Percentiles rank a stretch among this genome's conserved stretches.
Conservation (phyloP, 2,797 vertebrate species). For the Rousettus madagascariensis region DNA sequence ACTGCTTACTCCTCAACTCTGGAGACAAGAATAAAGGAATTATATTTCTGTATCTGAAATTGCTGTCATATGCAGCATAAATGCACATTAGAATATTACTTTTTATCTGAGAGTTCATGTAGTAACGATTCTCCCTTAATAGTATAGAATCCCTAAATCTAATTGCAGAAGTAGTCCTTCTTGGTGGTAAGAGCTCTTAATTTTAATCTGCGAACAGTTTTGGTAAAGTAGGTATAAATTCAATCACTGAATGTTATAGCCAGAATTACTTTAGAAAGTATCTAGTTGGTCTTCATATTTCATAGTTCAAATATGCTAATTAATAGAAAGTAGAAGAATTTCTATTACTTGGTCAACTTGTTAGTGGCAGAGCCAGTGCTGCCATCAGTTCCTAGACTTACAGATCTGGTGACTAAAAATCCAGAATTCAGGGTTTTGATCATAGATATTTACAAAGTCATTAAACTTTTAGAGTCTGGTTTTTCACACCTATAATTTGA, state of each 20-base stretch:
- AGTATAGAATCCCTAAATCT: background rate
- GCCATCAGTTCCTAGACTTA: background rate
- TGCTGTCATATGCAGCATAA: background rate
- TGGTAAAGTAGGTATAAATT: background rate
- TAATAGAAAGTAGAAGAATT: background rate
- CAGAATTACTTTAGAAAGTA: background rate
- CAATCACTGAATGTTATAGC: background rate
- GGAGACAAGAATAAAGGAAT: background rate
- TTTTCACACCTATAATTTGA: background rate
- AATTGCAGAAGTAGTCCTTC: background rate
- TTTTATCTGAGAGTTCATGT: background rate
- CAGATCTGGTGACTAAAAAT: background rate
- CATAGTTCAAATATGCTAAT: background rate
- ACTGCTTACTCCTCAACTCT: slow-evolving; percentile 48
- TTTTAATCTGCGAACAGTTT: background rate
- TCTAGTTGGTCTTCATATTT: background rate
- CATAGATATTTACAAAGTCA: background rate
- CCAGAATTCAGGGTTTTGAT: background rate
- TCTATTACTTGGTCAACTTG: background rate
- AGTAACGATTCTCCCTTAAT: background rate
- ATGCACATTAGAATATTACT: background rate
- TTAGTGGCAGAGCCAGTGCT: background rate
- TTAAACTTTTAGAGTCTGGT: background rate
- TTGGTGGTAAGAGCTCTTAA: background rate
- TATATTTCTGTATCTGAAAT: slow-evolving; percentile 2